Base-by-base conservation (phyloP, 2,888 invertebrate genomes). In the Mesoligia furuncula region DNA sequence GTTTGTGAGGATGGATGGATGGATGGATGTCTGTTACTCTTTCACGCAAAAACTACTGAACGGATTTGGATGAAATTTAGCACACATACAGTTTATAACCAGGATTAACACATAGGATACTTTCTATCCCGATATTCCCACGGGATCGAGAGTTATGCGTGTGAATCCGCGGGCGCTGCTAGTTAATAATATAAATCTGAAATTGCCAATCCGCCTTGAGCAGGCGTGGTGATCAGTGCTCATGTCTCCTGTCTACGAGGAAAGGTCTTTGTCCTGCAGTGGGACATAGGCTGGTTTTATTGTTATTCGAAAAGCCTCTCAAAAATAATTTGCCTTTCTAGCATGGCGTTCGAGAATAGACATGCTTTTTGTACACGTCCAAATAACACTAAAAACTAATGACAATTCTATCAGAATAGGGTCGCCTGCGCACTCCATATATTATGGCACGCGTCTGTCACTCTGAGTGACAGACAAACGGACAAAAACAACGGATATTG, bases 401-500 rank as follows among this genome's bases (percentile, higher is more conserved):
- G 48, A 69, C 54, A 62, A 62, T 45, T 39, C 5, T 36, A 67
- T 51, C 67, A 79, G 73, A 86, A 85, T 81, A 78, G 11, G 11
- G 75, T 62, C 69, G 77, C 45, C 62, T 27, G 71, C 67, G 70
- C 69, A 71, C 73, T 79, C 5, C 48, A 77, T 70, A 81, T 57
- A 51, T 15, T 57, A 51, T 15, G 74, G 65, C 86, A 85, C 87
- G 77, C 80, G 85, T 75, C 78, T 79, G 78, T 85, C 89, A 84
- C 75, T 80, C 67, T 85, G 91, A 92, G 86, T 90, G 93, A 92
- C 92, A 90, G 87, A 90, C 91, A 89, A 89, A 91, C 92, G 89
- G 82, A 91, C 91, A 92, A 90, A 92, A 92, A 92, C 92, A 91
- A 86, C 89, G 91, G 91, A 91, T 90, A 93, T 91, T 88, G 90